Base-by-base conservation (phyloP, 2,113 vertebrate species). In the Python bivittatus region DNA sequence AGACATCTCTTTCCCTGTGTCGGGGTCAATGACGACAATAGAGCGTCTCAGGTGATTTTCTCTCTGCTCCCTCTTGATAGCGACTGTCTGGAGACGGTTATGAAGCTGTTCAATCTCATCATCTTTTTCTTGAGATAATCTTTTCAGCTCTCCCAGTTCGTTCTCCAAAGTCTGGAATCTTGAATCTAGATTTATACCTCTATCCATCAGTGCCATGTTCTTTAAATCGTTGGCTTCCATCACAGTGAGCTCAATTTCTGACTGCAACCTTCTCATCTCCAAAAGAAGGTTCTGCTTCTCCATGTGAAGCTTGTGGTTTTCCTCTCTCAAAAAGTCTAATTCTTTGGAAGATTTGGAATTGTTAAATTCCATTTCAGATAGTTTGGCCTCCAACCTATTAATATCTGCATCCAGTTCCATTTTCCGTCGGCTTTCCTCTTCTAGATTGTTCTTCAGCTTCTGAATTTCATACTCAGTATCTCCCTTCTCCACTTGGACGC, bases 331-430 rank as follows among this genome's bases (percentile, higher is more conserved):
- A 94, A 99, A 98, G 93, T 99, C 98, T 52, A 99, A 95, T 33
- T 99, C 99, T 95, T 99, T 99, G 53, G 98, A 98, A 0, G 99
- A 99, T 96, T 99, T 99, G n/a, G 98, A 99, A 95, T 99, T 99
- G 9, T 96, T 98, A 97, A 99, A 99, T 94, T 99, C 99, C 93
- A 99, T 97, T 54, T 99, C 99, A 0, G 98, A 98, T 22, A 99
- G 90, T 92, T 95, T 98, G 64, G 98, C 96, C 42, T 97, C 98
- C 0, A 99, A 93, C 42, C 57, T 96, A 11, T 96, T 90, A 56
- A 99, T 96, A 83, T 99, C 98, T 1, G 96, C 94, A 7, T 99
- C 99, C 56, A 99, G 97, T 68, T 99, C 98, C 58, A 97, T 97
- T 93, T 98, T 98, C 90, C 97, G 96, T 42, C 95, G 97, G 1